Conservation (phyloP, 2,797 vertebrate genomes). For the Falco peregrinus region DNA sequence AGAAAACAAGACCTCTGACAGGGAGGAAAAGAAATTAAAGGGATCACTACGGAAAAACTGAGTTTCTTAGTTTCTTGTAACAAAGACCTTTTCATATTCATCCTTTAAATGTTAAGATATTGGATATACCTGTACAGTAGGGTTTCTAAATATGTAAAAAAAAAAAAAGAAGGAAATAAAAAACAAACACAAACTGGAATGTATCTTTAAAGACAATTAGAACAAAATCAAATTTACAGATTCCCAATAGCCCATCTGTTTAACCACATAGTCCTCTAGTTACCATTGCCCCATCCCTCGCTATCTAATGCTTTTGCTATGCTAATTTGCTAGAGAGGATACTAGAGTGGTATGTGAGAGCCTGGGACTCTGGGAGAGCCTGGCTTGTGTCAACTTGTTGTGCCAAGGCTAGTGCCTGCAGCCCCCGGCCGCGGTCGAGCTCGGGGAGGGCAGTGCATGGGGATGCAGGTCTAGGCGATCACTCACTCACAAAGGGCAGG, state of each 20-base stretch:
- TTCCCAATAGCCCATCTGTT: neutral
- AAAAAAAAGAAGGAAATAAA: too few species aligned
- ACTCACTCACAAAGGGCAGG: neutral
- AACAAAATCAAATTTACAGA: neutral
- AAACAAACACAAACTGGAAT: neutral
- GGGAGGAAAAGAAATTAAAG: neutral
- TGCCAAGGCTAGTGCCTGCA: neutral
- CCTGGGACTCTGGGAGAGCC: neutral
- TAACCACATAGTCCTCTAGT: neutral
- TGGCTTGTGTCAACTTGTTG: neutral
- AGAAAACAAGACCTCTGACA: neutral
- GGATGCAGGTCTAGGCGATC: neutral
- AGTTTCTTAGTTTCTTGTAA: neutral
- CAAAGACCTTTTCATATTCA: neutral
- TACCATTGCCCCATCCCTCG: neutral
- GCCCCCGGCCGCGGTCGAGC: rapidly evolving
- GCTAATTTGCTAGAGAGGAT: neutral
- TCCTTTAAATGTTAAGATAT: neutral
- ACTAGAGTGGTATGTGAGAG: neutral
- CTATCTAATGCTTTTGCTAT: neutral
- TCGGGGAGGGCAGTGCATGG: rapidly evolving
- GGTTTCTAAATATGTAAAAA: neutral
- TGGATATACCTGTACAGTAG: neutral
- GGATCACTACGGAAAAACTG: neutral
- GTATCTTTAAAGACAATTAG: neutral